Evolutionary conservation across 2,888 invertebrate species (phyloP).

Genomic region (Megalurothrips usitatus): DNA sequence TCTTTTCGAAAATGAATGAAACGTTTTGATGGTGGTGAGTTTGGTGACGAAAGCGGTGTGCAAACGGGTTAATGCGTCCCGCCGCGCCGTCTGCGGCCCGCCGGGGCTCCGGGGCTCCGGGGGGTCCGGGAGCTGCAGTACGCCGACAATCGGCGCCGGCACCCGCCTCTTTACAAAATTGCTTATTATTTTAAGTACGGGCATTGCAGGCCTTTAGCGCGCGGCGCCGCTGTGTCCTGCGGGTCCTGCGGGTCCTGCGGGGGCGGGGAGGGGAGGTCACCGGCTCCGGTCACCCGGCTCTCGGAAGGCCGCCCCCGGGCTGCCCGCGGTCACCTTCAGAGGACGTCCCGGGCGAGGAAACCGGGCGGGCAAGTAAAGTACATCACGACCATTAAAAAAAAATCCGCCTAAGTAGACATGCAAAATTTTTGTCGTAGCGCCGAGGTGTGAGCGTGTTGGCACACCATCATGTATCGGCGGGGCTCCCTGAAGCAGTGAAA

Average conservation of each 20-base stretch:
- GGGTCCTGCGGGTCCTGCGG: too few relatives aligned
- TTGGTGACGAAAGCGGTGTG: neutral
- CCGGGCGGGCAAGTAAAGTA: too few relatives aligned
- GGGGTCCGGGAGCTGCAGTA: too few relatives aligned
- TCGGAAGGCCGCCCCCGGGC: neutral
- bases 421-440: too few relatives aligned
- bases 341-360: too few relatives aligned
- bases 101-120: neutral
- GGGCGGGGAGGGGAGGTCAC: too few relatives aligned
- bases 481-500: too few relatives aligned
- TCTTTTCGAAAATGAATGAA: neutral
- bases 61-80: neutral
- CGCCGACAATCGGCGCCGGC: too few relatives aligned
- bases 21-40: neutral
- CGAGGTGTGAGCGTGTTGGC: too few relatives aligned
- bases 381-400: neutral
- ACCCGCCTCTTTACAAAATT: neutral
- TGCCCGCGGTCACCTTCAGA: too few relatives aligned
- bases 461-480: too few relatives aligned
- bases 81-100: neutral
- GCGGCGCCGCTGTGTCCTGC: neutral
- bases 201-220: neutral
- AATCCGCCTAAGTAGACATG: too few relatives aligned
- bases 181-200: conserved; percentile 1
- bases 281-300: neutral